These are phyloP conservation scores for Mythimna vitellina DNA, from an alignment of 2,888 invertebrate species.

Conservation along the genomic window DNA sequence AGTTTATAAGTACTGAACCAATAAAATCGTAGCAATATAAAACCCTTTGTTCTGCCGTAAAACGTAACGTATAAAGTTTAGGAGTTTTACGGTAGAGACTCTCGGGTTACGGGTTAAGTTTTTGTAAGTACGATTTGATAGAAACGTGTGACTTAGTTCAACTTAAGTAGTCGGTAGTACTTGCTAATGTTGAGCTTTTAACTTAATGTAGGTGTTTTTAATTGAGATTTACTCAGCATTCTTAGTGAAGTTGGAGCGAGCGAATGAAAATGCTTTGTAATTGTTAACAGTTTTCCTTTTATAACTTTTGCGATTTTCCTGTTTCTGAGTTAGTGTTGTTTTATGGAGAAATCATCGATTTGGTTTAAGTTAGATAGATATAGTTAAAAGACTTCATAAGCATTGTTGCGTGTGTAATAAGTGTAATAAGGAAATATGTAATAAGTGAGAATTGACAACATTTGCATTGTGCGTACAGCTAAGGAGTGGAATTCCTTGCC, in stretches of 20 bases:
- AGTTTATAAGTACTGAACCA: constrained; percentile 29
- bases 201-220: constrained; percentile 56
- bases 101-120: constrained; percentile 65
- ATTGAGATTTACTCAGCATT: constrained; percentile 53
- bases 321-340: not conserved
- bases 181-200: constrained; percentile 60
- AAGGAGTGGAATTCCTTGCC: too few species aligned
- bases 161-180: constrained; percentile 49
- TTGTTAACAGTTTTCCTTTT: constrained; percentile 14
- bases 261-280: constrained; percentile 47
- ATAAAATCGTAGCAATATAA: constrained; percentile 54
- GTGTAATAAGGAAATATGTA: too few species aligned
- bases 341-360: not conserved
- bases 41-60: constrained; percentile 51
- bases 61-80: constrained; percentile 64
- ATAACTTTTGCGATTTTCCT: constrained; percentile 13
- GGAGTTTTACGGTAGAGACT: constrained; percentile 64
- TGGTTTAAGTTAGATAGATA: not conserved
- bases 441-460: not conserved
- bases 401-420: too few species aligned
- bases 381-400: too few species aligned
- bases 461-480: too few species aligned
- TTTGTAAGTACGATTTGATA: constrained; percentile 70
- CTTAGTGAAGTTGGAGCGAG: constrained; percentile 20
- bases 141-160: constrained; percentile 68